phyloP scores from a whole-genome alignment of 2,113 vertebrate species.

The Speoplatyrhinus poulsoni region DNA sequence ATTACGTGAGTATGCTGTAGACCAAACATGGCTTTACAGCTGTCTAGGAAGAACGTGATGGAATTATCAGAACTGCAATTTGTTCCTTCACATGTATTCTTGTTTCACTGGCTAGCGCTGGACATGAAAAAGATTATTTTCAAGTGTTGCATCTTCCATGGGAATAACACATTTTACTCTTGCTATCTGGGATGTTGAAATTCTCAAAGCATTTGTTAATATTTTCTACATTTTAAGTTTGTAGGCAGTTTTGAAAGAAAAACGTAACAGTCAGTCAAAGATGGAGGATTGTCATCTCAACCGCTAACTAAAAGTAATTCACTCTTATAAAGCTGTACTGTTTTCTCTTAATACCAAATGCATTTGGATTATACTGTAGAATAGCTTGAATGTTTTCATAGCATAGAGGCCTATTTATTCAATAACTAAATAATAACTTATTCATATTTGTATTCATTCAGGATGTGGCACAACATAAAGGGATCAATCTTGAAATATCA shows the following conservation, averaged over 20 bases:
- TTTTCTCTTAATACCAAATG: background rate
- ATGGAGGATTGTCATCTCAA: constrained; percentile 9
- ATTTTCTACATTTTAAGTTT: background rate
- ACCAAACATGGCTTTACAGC: constrained; percentile 18
- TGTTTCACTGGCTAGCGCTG: constrained; percentile 32
- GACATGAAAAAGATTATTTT: constrained; percentile 53
- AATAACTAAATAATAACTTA: background rate
- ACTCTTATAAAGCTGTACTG: background rate
- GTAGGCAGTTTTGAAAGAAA: constrained; percentile 17
- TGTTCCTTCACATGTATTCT: constrained; percentile 39
- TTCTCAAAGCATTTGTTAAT: constrained; percentile 36
- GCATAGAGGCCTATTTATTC: background rate
- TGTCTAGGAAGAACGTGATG: constrained; percentile 29
- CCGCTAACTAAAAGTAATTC: background rate
- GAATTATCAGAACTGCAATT: constrained; percentile 52
- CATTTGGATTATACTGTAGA: background rate
- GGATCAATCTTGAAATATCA: background rate
- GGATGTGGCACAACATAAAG: background rate
- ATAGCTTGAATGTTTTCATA: background rate
- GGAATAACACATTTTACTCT: constrained; percentile 41
- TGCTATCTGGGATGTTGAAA: constrained; percentile 48
- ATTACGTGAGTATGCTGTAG: constrained; percentile 8
- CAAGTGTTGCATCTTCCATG: constrained; percentile 21
- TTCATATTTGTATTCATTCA: background rate
- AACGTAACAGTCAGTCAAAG: constrained; percentile 14